These are phyloP conservation scores for Semnopithecus entellus DNA, from an alignment of 2,113 vertebrate species.

Conservation along the genomic window DNA sequence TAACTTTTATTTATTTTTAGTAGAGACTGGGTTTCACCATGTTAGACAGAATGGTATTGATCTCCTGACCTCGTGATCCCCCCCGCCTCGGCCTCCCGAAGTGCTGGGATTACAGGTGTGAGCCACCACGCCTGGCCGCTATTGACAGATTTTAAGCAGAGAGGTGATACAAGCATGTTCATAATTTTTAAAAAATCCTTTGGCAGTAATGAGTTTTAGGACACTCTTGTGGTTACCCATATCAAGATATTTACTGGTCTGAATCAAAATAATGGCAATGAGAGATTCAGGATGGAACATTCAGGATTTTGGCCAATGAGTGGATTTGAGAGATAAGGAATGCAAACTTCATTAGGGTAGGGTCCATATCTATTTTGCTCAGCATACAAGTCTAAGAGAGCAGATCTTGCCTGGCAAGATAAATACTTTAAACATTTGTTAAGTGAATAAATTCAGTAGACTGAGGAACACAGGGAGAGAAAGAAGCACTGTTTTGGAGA, in stretches of 20 bases:
- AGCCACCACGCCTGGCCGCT: neutral
- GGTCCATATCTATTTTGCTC: neutral
- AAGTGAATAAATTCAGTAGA: constrained; percentile 25
- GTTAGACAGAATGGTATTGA: too few relatives aligned
- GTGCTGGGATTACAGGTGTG: too few relatives aligned
- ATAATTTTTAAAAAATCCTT: neutral
- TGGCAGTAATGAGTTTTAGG: neutral
- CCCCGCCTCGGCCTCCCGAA: too few relatives aligned
- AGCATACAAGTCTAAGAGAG: neutral
- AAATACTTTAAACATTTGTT: neutral
- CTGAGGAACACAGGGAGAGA: neutral
- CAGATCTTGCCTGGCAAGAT: neutral
- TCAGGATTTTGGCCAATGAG: neutral
- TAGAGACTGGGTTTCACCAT: too few relatives aligned
- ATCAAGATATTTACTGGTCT: neutral
- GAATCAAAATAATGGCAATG: neutral
- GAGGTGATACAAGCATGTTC: neutral
- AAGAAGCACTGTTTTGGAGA: neutral
- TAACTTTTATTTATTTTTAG: too few relatives aligned
- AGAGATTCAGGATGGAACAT: neutral
- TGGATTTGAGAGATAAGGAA: neutral
- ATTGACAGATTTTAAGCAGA: neutral
- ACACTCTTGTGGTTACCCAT: neutral
- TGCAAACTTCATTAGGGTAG: neutral
- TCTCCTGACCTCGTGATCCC: too few relatives aligned